Evolutionary conservation across 2,888 invertebrate species (phyloP).

Genomic region (Aphrophora alni): DNA sequence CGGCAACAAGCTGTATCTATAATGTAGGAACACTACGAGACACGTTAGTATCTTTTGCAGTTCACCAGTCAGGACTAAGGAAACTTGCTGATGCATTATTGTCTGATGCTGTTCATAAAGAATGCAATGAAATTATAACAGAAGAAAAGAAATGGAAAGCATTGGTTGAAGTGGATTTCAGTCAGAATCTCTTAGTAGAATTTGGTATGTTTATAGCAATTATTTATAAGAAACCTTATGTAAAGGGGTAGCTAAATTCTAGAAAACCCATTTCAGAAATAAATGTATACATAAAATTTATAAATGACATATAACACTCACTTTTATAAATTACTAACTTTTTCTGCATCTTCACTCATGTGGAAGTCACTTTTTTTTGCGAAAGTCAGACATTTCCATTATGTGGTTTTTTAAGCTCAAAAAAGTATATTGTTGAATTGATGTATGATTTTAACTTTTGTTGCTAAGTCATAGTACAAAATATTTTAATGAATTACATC

Average conservation of each 20-base stretch:
- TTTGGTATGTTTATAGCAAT: conserved; percentile 74
- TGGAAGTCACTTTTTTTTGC: too few relatives aligned
- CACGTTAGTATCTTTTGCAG: conserved; percentile 68
- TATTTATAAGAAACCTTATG: conserved; percentile 58
- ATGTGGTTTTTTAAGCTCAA: too few relatives aligned
- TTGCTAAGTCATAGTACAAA: too few relatives aligned
- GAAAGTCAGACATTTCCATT: too few relatives aligned
- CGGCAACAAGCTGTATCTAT: conserved; percentile 72
- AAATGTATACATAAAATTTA: neutral
- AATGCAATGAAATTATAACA: conserved; percentile 54
- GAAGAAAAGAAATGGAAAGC: conserved; percentile 54
- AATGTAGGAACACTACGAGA: conserved; percentile 67
- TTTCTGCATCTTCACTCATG: too few relatives aligned
- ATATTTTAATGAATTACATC: too few relatives aligned
- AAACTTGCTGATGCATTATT: conserved; percentile 80
- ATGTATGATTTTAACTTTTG: too few relatives aligned
- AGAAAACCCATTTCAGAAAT: neutral
- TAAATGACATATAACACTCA: neutral
- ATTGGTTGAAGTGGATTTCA: conserved; percentile 75
- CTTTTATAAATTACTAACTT: neutral
- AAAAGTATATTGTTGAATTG: too few relatives aligned
- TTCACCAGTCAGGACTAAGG: conserved; percentile 70
- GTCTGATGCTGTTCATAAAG: conserved; percentile 83
- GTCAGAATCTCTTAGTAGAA: conserved; percentile 73
- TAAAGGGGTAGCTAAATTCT: neutral